Base-by-base conservation (phyloP, 2,797 vertebrate species). In the Aldrovandia affinis region DNA sequence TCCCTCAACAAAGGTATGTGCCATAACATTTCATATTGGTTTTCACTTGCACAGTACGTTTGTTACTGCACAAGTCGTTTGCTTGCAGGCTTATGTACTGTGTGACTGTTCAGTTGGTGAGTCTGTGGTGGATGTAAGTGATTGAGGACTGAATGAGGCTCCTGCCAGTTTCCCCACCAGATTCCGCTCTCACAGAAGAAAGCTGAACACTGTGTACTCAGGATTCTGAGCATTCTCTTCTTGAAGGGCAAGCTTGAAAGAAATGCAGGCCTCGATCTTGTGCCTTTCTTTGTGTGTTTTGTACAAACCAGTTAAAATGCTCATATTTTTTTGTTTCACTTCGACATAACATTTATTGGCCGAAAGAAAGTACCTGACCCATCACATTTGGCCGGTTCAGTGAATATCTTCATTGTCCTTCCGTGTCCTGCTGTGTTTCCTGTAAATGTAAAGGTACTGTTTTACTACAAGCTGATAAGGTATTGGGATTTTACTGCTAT, bases 1-100 rank as follows among this genome's bases (percentile, higher is more conserved):
- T 92, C 95, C 93, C 83, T 87, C 92, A 14, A 87, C 92, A 83
- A 93, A 96, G 96, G 98, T 98, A 94, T 92, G 96, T 95, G 90
- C 68, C 87, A 75, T 81, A 78, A 81, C 83, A 79, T 52, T 39
- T 28, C 78, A 14, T 68, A 36, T n/a, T 50, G 63, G 25, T 30
- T 73, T 73, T 55, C 2, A 15, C 25, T 20, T 55, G 15, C 12
- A 22, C 12, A 81, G 55, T 47, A 20, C 12, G 36, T 3, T 39
- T 39, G 36, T 39, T 22, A 6, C 0, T 8, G 18, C 18, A 3
- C 5, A 28, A 28, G 30, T 12, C 9, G 14, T 12, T 30, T 50
- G 47, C 47, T 50, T 50, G 12, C 12, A 50, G 47, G 47, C 12
- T 50, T 50, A 12, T 50, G 47, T 50, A 0, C 12, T 50, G 47